Conservation (phyloP, 2,113 vertebrate species). For the Meles meles region DNA sequence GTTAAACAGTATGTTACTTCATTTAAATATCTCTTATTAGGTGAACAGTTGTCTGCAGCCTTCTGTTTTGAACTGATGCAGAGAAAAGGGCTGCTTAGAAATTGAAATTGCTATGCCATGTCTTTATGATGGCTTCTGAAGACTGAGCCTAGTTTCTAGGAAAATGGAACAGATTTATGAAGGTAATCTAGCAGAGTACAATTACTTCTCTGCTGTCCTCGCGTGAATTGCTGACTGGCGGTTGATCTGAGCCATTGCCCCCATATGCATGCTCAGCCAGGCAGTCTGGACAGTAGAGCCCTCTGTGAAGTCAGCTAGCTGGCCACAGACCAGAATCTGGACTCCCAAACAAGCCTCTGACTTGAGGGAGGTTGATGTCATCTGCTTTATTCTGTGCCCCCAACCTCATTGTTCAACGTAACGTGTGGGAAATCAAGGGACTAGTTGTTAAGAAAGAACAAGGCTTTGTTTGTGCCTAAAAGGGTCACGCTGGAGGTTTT, state of each 20-base stretch:
- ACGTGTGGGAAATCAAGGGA: constrained; percentile 62
- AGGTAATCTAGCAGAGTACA: background rate
- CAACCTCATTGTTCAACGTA: constrained; percentile 69
- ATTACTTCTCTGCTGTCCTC: background rate
- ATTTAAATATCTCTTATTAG: background rate
- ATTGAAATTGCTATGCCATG: background rate
- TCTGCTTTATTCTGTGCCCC: constrained; percentile 57
- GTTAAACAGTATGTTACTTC: background rate
- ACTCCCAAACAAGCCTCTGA: constrained; percentile 47
- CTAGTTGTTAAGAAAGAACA: constrained; percentile 78
- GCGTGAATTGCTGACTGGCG: constrained; percentile 28
- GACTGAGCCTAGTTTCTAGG: constrained; percentile 33
- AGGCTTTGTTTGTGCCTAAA: constrained; percentile 77
- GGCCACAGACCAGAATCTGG: constrained; percentile 43
- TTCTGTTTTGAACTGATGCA: background rate
- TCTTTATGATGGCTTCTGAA: constrained; percentile 12
- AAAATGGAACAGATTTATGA: constrained; percentile 23
- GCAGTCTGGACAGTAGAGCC: constrained; percentile 61
- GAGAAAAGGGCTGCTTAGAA: background rate
- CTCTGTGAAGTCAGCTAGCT: constrained; percentile 75
- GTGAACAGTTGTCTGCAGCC: background rate
- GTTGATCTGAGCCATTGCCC: background rate
- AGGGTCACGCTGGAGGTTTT: constrained; percentile 73
- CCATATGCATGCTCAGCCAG: background rate
- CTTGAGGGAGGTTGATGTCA: constrained; percentile 70